Evolutionary conservation across 2,888 invertebrate species (phyloP).

Genomic region (Cheilosia pagana): DNA sequence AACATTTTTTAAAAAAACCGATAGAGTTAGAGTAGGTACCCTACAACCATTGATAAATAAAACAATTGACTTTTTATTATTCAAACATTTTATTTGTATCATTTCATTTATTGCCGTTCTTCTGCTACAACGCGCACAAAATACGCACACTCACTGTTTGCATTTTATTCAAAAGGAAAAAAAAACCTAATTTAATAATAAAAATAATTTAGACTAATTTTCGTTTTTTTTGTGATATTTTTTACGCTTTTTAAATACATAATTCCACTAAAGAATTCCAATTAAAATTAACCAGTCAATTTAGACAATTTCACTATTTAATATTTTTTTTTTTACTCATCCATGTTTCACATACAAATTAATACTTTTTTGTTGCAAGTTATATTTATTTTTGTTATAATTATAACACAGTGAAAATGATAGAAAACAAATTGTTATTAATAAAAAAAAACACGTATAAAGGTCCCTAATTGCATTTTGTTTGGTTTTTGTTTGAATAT

Average conservation of each 20-base stretch:
- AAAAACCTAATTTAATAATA: slow-evolving; percentile 15
- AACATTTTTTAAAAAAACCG: no score
- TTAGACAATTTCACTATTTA: slow-evolving; percentile 39
- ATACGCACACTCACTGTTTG: slow-evolving; percentile 69
- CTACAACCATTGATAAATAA: no score
- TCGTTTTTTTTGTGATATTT: slow-evolving; percentile 16
- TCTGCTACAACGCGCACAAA: slow-evolving; percentile 64
- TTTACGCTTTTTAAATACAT: slow-evolving; percentile 1
- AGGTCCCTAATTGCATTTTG: not conserved
- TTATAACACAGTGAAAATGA: slow-evolving; percentile 45
- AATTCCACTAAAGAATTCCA: slow-evolving; percentile 31
- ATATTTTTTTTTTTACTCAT: slow-evolving; percentile 17
- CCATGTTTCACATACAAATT: slow-evolving; percentile 56
- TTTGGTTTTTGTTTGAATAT: not conserved
- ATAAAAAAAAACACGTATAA: not conserved
- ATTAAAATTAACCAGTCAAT: slow-evolving; percentile 54
- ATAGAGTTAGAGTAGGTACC: no score
- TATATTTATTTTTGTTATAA: slow-evolving; percentile 26
- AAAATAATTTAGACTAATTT: slow-evolving; percentile 48
- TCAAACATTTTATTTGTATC: slow-evolving; percentile 73
- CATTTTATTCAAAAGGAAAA: slow-evolving; percentile 34
- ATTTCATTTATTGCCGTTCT: slow-evolving; percentile 64
- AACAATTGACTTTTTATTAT: slow-evolving; percentile 39
- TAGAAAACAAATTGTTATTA: not conserved
- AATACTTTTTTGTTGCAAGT: slow-evolving; percentile 65